Percentiles rank a stretch among this genome's conserved stretches.
Conservation (phyloP, 2,797 vertebrate genomes). For the Schizopygopsis malacanthus region DNA sequence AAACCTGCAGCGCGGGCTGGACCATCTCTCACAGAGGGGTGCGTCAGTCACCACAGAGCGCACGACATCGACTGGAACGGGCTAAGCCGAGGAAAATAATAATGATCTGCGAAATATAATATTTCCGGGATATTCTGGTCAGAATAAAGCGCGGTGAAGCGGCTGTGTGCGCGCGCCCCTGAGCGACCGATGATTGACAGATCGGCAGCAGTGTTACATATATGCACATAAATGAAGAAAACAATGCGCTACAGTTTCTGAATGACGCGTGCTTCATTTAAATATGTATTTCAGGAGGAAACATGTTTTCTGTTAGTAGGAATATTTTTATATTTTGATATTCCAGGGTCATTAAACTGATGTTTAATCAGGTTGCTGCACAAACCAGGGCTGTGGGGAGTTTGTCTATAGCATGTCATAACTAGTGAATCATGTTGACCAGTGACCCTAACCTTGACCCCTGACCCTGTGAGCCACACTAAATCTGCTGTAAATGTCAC, state of each 20-base stretch:
- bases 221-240: neutral
- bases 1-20: conserved; percentile 11
- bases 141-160: conserved; percentile 84
- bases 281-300: neutral
- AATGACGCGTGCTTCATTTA: neutral
- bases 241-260: neutral
- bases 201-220: neutral
- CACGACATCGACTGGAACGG: neutral
- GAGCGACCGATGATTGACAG: neutral
- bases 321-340: neutral
- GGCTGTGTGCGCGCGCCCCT: neutral
- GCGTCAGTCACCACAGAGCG: neutral
- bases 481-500: neutral
- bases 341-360: neutral
- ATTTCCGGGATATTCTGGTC: conserved; percentile 61
- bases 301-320: neutral
- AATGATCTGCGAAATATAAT: neutral
- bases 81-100: neutral
- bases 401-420: neutral
- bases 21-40: conserved; percentile 6
- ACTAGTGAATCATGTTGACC: neutral
- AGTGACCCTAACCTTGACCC: conserved; percentile 9
- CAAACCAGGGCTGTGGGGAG: neutral
- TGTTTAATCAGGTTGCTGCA: neutral
- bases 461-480: neutral